Conservation (phyloP, 2,888 invertebrate species). For the Geotrupes spiniger region DNA sequence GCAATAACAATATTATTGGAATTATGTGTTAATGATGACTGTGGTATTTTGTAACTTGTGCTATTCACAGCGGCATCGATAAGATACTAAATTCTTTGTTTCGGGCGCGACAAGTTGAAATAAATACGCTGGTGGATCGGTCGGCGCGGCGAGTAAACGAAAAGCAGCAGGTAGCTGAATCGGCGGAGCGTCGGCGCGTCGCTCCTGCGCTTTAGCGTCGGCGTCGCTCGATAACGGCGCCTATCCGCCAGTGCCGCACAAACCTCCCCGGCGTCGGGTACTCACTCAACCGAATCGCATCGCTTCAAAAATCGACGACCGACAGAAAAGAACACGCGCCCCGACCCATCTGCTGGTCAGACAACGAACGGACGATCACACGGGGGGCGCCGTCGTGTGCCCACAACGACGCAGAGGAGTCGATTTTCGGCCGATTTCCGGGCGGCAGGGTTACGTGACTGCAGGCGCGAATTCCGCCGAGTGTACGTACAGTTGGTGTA, state of each 20-base stretch:
- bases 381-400: background rate
- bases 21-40: too few species aligned
- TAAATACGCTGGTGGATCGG: background rate
- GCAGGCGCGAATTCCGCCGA: background rate
- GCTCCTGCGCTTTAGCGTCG: constrained; percentile 47
- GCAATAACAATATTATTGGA: too few species aligned
- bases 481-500: background rate
- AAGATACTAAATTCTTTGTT: background rate
- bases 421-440: background rate
- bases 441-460: background rate
- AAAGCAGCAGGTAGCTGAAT: constrained; percentile 49
- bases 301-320: constrained; percentile 20
- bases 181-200: constrained; percentile 45
- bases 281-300: constrained; percentile 31
- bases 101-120: background rate
- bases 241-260: constrained; percentile 48
- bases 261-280: constrained; percentile 48
- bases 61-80: background rate
- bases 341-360: background rate
- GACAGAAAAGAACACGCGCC: background rate
- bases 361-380: background rate
- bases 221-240: constrained; percentile 49
- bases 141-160: constrained; percentile 11
- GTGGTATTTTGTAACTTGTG: too few species aligned
- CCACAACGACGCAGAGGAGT: background rate